Evolutionary conservation across 23 tunicate species (phyloP), one percentile per base, ranked within the genome.

Genomic region (Diplosoma virens): DNA sequence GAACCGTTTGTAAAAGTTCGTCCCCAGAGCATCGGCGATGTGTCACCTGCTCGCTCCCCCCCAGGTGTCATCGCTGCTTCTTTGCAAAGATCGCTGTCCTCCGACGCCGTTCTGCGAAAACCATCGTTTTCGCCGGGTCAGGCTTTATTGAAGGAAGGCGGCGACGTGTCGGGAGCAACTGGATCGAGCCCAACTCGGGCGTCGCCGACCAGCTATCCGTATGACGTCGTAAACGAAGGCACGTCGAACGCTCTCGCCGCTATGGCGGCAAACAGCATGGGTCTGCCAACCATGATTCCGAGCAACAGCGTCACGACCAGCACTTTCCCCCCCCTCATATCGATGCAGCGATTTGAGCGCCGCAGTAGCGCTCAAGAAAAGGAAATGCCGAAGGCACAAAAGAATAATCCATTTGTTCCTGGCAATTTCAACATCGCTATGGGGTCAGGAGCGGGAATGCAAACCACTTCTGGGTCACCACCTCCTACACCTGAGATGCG

Each of bases 251-350:
- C 93, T 9, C 56, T 75, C 0, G 87, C 77, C 1, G 83, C 87
- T 4, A 81, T 80, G 76, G 93, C 85, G 45, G 87, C 87, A 3
- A 59, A 37, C 26, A 78, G 86, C 32, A 69, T 77, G 58, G 88
- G 78, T 1, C 88, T 82, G 0, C 96, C 96, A 17, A 82, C 88
- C 0, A 70, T 89, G 70, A 71, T 89, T 2, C 88, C 88, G 16
- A 25, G 84, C 34, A 74, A 41, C 66, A 28, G 17, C 60, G 1
- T 67, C 16, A 50, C 68, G 6, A 21, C 80, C 14, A 2, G 81
- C 0, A 2, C 79, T 37, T 70, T 77, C 65, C 83, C 61, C 17
- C 76, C 73, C 24, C 46, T 72, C 32, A 53, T 89, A 54, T 34
- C 48, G 36, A 56, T 64, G 75, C 81, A 30, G 41, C 67, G 37